Evolutionary conservation across 1,140 invertebrate species (phyloP).

Genomic region (Druon quercuslanigerum): DNA sequence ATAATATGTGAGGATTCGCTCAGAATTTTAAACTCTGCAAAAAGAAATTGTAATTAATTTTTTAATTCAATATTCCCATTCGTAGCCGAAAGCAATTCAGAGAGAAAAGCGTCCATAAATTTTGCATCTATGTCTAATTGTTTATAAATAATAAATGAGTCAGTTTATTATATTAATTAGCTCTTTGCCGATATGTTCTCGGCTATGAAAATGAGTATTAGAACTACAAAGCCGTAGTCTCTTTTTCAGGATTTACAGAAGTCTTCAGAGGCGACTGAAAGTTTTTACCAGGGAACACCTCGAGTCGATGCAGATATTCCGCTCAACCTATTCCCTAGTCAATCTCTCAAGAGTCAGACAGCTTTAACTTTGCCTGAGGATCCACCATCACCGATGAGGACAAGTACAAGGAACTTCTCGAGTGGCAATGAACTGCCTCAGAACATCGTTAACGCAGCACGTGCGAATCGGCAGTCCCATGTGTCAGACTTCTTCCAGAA

Average conservation of each 20-base stretch:
- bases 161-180: slow-evolving; percentile 32
- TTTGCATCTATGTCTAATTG: no score
- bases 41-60: no score
- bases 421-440: slow-evolving; percentile 65
- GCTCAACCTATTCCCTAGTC: slow-evolving; percentile 49
- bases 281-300: slow-evolving; percentile 72
- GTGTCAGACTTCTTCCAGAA: slow-evolving; percentile 77
- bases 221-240: slow-evolving; percentile 66
- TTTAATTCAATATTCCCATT: no score
- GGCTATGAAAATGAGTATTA: slow-evolving; percentile 67
- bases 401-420: slow-evolving; percentile 55
- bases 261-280: slow-evolving; percentile 61
- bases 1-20: no score
- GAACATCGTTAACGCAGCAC: slow-evolving; percentile 67
- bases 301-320: slow-evolving; percentile 72
- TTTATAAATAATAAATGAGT: no score
- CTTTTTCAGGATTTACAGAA: slow-evolving; percentile 54
- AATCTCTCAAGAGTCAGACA: slow-evolving; percentile 32
- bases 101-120: no score
- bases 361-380: slow-evolving; percentile 61
- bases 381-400: slow-evolving; percentile 52
- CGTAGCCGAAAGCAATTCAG: no score
- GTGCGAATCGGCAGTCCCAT: slow-evolving; percentile 70
- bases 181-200: slow-evolving; percentile 42
- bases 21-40: no score